Base-by-base conservation (phyloP, 2,888 invertebrate species). In the Scaptomyza cyrtandrae region DNA sequence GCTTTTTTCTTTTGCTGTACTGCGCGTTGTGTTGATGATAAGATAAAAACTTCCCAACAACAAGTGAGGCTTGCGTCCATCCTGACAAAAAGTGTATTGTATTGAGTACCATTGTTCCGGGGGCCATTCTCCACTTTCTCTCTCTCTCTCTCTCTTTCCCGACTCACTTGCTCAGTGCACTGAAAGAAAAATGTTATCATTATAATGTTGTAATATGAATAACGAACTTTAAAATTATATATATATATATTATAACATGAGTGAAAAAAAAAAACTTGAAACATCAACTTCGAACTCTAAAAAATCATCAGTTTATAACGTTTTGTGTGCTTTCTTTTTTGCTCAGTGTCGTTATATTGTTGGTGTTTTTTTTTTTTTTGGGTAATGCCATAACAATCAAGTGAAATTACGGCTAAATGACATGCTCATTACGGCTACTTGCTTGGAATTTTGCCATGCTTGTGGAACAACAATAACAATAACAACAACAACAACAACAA, bases 381-480 rank as follows among this genome's bases (percentile, higher is more conserved):
- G 73, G 82, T 88, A 87, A 86, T 86, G 65, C 86, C 83, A 83
- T 83, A 83, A 83, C 88, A 88, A 83, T 83, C 86, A 86, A 77
- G 61, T 71, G 64, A 88, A 83, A 83, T 83, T 83, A 83, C 88
- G 77, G 77, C 77, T 88, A 86, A 83, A 88, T 88, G 83, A 83
- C 88, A 86, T 80, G 88, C 88, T 83, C 83, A 86, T 83, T 83
- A 83, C 77, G 77, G 71, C 68, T 70, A 64, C 68, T 67, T 72
- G 78, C 52, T 58, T 52, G 60, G 60, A 45, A 33, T 39, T 60
- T 61, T 55, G 43, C 33, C 1, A 24, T 24, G 48, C 14, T 31
- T 19, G 33, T 33, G 46, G 13, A 10, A 6, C 10, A 45, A 3
- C 27, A 46, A 19, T 11, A 48, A 31, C 7, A 11, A 27, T n/a